Evolutionary conservation across 2,113 vertebrate genomes (phyloP).

Genomic region (Myanophis thanlyinensis): DNA sequence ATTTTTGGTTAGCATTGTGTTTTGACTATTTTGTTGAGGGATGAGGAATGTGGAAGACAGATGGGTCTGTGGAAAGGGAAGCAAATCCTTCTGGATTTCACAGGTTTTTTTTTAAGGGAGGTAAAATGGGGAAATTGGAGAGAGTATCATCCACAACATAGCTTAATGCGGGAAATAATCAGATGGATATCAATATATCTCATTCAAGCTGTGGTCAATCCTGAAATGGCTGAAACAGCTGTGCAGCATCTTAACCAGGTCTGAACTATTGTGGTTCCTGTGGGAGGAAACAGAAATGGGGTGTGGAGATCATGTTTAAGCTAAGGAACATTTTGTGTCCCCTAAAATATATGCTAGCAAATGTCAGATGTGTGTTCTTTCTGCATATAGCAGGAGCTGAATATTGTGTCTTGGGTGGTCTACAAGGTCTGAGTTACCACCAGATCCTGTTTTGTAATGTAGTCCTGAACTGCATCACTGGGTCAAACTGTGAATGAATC

Average conservation of each 20-base stretch:
- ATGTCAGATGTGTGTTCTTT: not conserved
- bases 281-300: slow-evolving; percentile 14
- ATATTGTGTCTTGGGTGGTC: not conserved
- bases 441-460: not conserved
- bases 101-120: not conserved
- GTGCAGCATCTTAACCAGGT: not conserved
- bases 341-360: not conserved
- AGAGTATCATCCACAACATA: not conserved
- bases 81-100: not conserved
- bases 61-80: not conserved
- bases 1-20: not conserved
- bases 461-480: not conserved
- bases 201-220: slow-evolving; percentile 18
- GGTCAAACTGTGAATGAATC: rapidly evolving
- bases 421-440: not conserved
- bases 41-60: not conserved
- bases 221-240: slow-evolving; percentile 35
- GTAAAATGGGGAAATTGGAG: not conserved
- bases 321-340: not conserved
- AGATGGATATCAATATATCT: slow-evolving; percentile 5
- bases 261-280: not conserved
- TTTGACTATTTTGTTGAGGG: not conserved
- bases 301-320: not conserved
- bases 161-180: not conserved
- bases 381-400: rapidly evolving